Evolutionary conservation across 2,113 vertebrate genomes (phyloP).

Genomic region (Meleagris gallopavo): DNA sequence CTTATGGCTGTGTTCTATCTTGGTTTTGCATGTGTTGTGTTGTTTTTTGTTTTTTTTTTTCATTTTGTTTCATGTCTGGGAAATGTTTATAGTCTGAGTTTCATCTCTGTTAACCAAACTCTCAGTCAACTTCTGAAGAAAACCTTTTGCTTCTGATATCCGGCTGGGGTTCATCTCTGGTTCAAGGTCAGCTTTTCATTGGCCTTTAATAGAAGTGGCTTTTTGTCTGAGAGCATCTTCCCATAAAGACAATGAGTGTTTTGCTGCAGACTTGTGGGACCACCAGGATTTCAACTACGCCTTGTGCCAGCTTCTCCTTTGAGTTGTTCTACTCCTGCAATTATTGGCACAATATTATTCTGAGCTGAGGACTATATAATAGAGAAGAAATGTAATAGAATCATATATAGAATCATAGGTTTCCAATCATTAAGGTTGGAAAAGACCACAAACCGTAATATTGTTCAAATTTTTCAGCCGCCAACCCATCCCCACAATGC

Average conservation of each 20-base stretch:
- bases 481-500: no score
- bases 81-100: slow-evolving; percentile 33
- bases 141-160: background rate
- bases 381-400: background rate
- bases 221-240: background rate
- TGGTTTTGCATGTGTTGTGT: background rate
- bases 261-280: background rate
- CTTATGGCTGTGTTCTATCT: background rate
- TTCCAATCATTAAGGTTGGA: no score
- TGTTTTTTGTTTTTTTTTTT: slow-evolving; percentile 1
- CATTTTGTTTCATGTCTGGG: slow-evolving; percentile 23
- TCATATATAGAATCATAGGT: no score
- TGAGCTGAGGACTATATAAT: background rate
- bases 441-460: no score
- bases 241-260: background rate
- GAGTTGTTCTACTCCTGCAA: background rate
- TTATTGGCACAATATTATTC: background rate
- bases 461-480: no score
- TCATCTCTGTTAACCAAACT: slow-evolving; percentile 26
- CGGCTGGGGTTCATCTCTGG: background rate
- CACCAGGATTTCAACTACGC: background rate
- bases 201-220: background rate
- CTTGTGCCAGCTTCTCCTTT: background rate
- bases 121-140: background rate
- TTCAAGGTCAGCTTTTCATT: background rate